Base-by-base conservation (phyloP, 2,888 invertebrate species). In the Pherbina coryleti region DNA sequence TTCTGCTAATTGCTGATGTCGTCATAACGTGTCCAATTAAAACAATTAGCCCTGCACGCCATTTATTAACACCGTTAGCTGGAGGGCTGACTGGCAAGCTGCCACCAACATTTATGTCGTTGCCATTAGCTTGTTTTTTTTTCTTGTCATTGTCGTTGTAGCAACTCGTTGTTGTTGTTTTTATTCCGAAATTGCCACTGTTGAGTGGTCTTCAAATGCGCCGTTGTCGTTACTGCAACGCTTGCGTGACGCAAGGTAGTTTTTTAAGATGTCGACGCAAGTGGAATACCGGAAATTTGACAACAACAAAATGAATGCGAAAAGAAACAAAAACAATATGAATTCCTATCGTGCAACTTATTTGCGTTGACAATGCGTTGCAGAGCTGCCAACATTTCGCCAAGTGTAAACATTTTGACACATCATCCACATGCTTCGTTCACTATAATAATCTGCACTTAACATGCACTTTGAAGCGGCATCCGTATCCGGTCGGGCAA, bases 1-100 rank as follows among this genome's bases (percentile, higher is more conserved):
- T 78, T 51, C 71, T 74, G 64, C 60, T 77, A 77, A 79, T 77
- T 75, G 67, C 55, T 60, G 57, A 69, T 76, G 79, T 76, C 79
- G 78, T 78, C 77, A 74, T 70, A 79, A 79, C 75, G 28, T 73
- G 78, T 76, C 64, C 75, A 79, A 78, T 78, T 79, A 76, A 78
- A 76, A 37, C 73, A 78, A 69, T 79, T 78, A 60, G 19, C 57
- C 37, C 25, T 34, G 44, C 57, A 34, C 19, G 72, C 72, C 72
- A 72, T 34, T 72, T 60, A 34, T 25, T 60, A 60, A 28, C 60
- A 28, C 60, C 28, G 28, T 28, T 28, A 25, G 14, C 28, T 31
- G n/a, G 66, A 67, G 44, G 1, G 44, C 44, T 44, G 14, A 2
- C 14, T 44, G 44, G 44, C 44, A 11, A 7, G 44, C 11, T 44